Base-by-base conservation (phyloP, 2,113 vertebrate species). In the Spea bombifrons region DNA sequence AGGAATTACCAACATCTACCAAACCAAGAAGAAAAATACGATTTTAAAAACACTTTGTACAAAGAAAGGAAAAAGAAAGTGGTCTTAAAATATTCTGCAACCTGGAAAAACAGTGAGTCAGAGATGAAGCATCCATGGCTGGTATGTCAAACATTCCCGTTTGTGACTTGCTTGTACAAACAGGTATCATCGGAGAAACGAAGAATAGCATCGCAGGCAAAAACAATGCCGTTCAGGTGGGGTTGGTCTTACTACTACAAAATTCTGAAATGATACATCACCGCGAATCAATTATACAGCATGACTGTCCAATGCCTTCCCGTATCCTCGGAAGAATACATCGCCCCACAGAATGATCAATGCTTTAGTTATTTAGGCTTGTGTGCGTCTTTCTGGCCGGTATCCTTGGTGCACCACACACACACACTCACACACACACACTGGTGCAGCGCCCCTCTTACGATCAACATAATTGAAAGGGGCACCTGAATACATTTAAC, bases 81-180 rank as follows among this genome's bases (percentile, higher is more conserved):
- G 30, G 30, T 30, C 30, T 2, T 30, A 30, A 30, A n/a, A 30
- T 30, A 30, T 30, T 30, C 30, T 30, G 30, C 30, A 30, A 30
- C 30, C 30, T 30, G 30, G 30, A 30, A 30, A 30, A 30, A 30
- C 30, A 30, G 30, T 30, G 30, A 30, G 30, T 30, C 30, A 30
- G 30, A 30, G 30, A 30, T 30, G 30, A 30, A 30, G 30, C 30
- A 65, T 72, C 68, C 64, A 30, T 55, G 74, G 30, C 71, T 80
- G 78, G 78, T 80, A 67, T 78, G 76, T 71, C 55, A 63, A 77
- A 67, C 70, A 77, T 66, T 63, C 71, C 16, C 43, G 71, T 50
- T 47, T 74, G 53, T 17, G n/a, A 49, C 78, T 65, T 80, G 78
- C 64, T 78, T 65, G 52, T 57, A 70, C 67, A 71, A 53, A 57